Percentiles rank a stretch among this genome's conserved stretches.
Conservation (phyloP, 2,888 invertebrate genomes). For the Belgica antarctica region DNA sequence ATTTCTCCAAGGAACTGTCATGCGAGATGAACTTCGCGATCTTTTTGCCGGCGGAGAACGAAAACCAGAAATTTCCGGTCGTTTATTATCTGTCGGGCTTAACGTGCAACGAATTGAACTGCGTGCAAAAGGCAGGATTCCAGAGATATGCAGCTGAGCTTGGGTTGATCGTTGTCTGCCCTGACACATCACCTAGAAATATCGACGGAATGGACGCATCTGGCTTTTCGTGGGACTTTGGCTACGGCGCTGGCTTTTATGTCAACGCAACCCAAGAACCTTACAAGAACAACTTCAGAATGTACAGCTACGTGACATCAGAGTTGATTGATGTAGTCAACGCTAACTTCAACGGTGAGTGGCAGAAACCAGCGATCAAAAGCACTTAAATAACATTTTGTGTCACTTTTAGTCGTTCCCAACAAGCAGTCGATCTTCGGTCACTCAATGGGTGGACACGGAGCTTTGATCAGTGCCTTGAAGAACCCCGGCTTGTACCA, state of each 20-base stretch:
- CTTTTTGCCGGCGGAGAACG: conserved; percentile 75
- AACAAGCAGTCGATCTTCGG: conserved; percentile 45
- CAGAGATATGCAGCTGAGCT: conserved; percentile 61
- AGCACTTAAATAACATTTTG: not conserved
- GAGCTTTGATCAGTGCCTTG: conserved; percentile 84
- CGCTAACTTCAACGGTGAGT: conserved; percentile 67
- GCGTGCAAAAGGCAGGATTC: conserved; percentile 91
- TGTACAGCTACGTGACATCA: conserved; percentile 91
- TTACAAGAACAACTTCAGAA: conserved; percentile 89
- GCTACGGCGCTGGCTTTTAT: conserved; percentile 93
- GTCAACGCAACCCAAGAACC: conserved; percentile 87
- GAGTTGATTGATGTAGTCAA: conserved; percentile 77
- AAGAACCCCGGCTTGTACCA: conserved; percentile 86
- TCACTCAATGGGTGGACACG: conserved; percentile 92
- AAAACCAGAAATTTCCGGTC: conserved; percentile 71
- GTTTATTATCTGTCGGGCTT: conserved; percentile 90
- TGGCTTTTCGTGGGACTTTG: conserved; percentile 79
- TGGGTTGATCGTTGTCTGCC: conserved; percentile 77
- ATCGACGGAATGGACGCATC: conserved; percentile 84
- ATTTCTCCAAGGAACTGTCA: conserved; percentile 72
- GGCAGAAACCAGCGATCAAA: conserved; percentile 70
- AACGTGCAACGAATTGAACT: conserved; percentile 93
- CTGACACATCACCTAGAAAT: conserved; percentile 94
- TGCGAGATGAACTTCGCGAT: conserved; percentile 93
- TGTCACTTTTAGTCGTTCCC: conserved; percentile 16